Evolutionary conservation across 2,888 invertebrate genomes (phyloP), one percentile per base, ranked within the genome.

Genomic region (Temnothorax rugatulus): DNA sequence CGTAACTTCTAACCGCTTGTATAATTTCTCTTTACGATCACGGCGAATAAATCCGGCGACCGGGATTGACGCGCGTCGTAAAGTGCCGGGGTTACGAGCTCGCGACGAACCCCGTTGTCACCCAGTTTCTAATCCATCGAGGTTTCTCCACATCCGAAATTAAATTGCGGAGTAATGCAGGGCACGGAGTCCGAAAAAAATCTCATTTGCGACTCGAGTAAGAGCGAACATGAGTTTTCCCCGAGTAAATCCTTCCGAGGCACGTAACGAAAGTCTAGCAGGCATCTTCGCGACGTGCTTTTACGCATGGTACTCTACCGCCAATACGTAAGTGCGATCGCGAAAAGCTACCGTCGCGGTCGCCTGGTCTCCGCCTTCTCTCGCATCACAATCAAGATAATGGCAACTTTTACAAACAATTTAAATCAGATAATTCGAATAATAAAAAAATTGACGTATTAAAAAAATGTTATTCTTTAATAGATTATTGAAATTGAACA

Each of bases 81-180:
- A 81, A 71, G 47, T 25, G 59, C 71, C 34, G 38, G 44, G 66
- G 47, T 81, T 81, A 81, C 71, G 79, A 81, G 57, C 38, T 25
- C 47, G 59, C 44, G 57, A 21, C 41, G 44, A 64, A 50, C 29
- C 29, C 29, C 76, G 41, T n/a, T 47, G 54, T 57, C 68, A 44
- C 21, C 47, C 69, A 21, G 79, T 69, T 50, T 71, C 59, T 71
- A 81, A 81, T 81, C 71, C 69, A 38, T 47, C 47, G 71, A 50
- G 79, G 29, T 64, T 69, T 57, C 69, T 69, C 69, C 47, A 79
- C 79, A 69, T 79, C 9, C n/a, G 59, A 71, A 81, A 81, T 81
- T 59, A 81, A 81, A 81, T 81, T 68, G 79, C 71, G 25, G 79
- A 47, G 57, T 61, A 61, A 81, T 59, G 71, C 47, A 59, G 69